phyloP scores from a whole-genome alignment of 2,888 invertebrate species.

The Meta bourneti region DNA sequence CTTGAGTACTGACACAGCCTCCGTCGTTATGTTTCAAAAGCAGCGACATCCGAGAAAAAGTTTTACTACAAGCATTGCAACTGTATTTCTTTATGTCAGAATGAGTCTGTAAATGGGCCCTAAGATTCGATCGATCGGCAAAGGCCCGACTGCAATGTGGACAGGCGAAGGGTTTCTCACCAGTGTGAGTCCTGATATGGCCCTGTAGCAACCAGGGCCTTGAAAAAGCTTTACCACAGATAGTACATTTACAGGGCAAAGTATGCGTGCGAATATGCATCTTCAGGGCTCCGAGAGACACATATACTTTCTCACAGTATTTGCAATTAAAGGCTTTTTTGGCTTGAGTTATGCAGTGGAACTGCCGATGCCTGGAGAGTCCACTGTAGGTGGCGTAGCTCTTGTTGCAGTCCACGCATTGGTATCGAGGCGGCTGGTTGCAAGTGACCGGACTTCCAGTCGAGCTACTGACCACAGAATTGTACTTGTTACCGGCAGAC shows the following conservation, averaged over 20 bases:
- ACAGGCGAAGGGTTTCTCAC: slow-evolving; percentile 98
- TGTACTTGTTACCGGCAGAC: slow-evolving; percentile 16
- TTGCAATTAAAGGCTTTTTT: slow-evolving; percentile 97
- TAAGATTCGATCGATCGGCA: slow-evolving; percentile 96
- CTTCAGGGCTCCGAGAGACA: slow-evolving; percentile 96
- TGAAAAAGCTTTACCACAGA: slow-evolving; percentile 98
- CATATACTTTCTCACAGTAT: slow-evolving; percentile 97
- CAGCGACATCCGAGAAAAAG: slow-evolving; percentile 97
- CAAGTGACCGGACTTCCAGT: slow-evolving; percentile 10
- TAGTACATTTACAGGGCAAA: slow-evolving; percentile 95
- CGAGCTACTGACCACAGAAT: slow-evolving; percentile 18
- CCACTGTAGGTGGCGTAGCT: slow-evolving; percentile 98
- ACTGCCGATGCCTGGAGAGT: slow-evolving; percentile 95
- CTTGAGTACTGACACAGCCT: slow-evolving; percentile 84
- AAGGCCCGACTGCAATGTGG: slow-evolving; percentile 96
- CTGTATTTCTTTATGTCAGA: slow-evolving; percentile 98
- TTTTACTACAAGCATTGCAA: slow-evolving; percentile 94
- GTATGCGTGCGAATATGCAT: slow-evolving; percentile 99
- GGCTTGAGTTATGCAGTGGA: slow-evolving; percentile 90
- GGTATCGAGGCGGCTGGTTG: slow-evolving; percentile 84
- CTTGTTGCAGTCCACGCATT: slow-evolving; percentile 95
- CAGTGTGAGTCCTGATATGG: slow-evolving; percentile 98
- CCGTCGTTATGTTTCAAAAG: slow-evolving; percentile 95
- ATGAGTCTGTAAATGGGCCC: slow-evolving; percentile 98
- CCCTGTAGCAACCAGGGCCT: slow-evolving; percentile 98